Percentiles rank a stretch among this genome's conserved stretches.
These are phyloP conservation scores for Eleutherodactylus coqui DNA, from an alignment of 2,797 vertebrate species.

Conservation along the genomic window DNA sequence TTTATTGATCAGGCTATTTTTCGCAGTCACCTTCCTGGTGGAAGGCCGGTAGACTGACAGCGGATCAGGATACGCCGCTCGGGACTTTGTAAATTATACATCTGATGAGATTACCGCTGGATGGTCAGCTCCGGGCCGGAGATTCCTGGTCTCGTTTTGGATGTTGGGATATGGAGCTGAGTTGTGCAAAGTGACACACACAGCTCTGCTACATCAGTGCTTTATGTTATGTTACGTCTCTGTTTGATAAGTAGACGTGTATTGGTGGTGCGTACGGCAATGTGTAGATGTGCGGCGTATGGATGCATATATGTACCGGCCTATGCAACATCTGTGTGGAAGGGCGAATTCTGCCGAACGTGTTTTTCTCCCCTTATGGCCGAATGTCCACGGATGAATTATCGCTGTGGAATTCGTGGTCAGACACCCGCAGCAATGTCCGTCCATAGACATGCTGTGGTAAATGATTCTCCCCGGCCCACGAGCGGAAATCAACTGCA, in stretches of 20 bases:
- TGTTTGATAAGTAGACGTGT: background rate
- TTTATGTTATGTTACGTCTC: background rate
- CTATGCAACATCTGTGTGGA: no score
- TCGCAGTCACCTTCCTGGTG: conserved; percentile 57
- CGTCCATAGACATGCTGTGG: no score
- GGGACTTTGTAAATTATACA: conserved; percentile 1
- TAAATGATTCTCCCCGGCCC: no score
- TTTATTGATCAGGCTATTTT: conserved; percentile 62
- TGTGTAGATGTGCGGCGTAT: background rate
- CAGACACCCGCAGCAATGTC: no score
- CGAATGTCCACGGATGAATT: no score
- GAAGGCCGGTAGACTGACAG: background rate
- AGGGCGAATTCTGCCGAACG: no score
- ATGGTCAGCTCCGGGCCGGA: background rate
- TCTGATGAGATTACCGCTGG: background rate
- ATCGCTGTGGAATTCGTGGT: no score
- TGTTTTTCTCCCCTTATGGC: no score
- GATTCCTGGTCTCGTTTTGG: background rate
- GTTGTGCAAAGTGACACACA: background rate
- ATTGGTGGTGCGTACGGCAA: background rate
- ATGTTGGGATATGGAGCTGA: background rate
- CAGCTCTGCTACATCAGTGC: background rate
- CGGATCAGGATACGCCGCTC: background rate
- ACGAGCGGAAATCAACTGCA: no score
- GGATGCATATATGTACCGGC: no score